Conservation (phyloP, 2,888 invertebrate genomes). For the Idaea biselata region DNA sequence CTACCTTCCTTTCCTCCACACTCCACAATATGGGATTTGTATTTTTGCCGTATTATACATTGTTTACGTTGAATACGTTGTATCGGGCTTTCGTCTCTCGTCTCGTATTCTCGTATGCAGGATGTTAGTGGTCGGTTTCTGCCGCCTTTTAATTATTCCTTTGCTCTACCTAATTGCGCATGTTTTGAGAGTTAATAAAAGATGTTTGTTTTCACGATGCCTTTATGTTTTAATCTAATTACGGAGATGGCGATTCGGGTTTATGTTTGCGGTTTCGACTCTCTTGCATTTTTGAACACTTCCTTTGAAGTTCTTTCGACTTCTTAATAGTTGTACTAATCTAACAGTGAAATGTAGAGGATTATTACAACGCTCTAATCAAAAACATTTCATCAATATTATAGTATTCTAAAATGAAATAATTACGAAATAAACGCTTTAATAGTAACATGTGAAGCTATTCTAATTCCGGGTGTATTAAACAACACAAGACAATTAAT, state of each 20-base stretch:
- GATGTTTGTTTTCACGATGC: background rate
- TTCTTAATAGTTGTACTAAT: too few relatives aligned
- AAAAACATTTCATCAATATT: background rate
- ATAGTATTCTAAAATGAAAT: background rate
- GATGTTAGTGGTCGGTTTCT: constrained; percentile 1
- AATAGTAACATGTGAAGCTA: background rate
- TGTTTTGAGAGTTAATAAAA: background rate
- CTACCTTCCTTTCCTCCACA: constrained; percentile 26
- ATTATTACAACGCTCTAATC: background rate
- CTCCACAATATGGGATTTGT: constrained; percentile 46
- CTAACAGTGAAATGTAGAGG: too few relatives aligned
- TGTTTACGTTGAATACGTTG: constrained; percentile 21
- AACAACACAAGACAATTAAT: constrained; percentile 46
- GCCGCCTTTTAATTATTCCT: constrained; percentile 1
- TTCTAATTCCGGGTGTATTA: constrained; percentile 1
- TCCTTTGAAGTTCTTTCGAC: background rate
- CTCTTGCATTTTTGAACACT: background rate
- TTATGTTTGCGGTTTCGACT: background rate
- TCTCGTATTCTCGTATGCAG: constrained; percentile 1
- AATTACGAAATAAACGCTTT: constrained; percentile 1
- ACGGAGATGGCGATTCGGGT: constrained; percentile 4
- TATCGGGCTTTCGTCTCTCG: constrained; percentile 11
- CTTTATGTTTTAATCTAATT: constrained; percentile 3
- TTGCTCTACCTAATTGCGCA: background rate
- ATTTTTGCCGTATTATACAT: constrained; percentile 26